phyloP scores from a whole-genome alignment of 2,797 vertebrate species.

The Balearica regulorum region DNA sequence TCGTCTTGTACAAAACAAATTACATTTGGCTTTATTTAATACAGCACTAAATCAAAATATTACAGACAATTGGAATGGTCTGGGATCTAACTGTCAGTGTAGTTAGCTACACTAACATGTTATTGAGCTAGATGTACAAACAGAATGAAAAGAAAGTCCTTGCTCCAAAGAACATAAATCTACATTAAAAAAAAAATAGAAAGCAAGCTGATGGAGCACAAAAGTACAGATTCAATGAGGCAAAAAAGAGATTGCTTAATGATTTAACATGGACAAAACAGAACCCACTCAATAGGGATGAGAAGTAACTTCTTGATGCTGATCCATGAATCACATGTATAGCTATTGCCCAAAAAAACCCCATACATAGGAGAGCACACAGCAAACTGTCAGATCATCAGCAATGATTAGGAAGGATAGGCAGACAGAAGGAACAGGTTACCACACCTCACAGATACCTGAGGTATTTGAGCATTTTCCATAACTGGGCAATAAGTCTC shows the following conservation, averaged over 20 bases:
- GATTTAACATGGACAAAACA: neutral
- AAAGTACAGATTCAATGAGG: neutral
- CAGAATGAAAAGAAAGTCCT: neutral
- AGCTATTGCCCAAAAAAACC: neutral
- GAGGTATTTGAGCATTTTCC: neutral
- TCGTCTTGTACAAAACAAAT: neutral
- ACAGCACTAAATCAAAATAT: neutral
- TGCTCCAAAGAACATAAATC: neutral
- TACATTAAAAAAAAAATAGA: neutral
- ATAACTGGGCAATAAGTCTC: neutral
- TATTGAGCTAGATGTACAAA: neutral
- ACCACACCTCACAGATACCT: neutral
- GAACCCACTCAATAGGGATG: neutral
- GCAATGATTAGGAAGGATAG: neutral
- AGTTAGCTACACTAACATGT: neutral
- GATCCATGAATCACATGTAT: rapidly evolving
- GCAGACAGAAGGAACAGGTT: neutral
- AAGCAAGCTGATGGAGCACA: neutral
- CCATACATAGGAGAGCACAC: neutral
- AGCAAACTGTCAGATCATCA: neutral
- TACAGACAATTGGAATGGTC: neutral
- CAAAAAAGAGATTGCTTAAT: neutral
- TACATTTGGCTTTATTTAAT: neutral
- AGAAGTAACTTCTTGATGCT: neutral
- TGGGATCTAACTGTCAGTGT: neutral